Evolutionary conservation across 2,888 invertebrate species (phyloP).

Genomic region (Elmis aenea): DNA sequence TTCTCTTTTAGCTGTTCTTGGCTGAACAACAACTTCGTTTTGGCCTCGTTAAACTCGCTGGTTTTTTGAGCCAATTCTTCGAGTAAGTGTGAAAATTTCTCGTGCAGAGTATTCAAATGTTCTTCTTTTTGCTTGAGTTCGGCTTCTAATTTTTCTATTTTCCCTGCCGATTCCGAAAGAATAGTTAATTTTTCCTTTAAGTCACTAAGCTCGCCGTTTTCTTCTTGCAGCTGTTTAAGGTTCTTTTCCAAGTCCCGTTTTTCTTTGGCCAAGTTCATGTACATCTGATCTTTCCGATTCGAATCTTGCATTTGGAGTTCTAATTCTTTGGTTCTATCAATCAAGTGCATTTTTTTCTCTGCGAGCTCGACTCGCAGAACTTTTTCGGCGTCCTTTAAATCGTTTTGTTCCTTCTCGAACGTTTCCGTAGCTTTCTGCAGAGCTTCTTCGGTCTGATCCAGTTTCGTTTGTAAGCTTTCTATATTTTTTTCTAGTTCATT

Average conservation of each 20-base stretch:
- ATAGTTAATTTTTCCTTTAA: conserved; percentile 45
- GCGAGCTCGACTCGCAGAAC: conserved; percentile 53
- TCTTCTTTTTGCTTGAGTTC: conserved; percentile 42
- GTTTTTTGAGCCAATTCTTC: conserved; percentile 46
- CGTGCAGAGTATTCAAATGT: conserved; percentile 46
- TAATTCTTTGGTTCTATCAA: conserved; percentile 52
- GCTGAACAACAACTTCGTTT: conserved; percentile 22
- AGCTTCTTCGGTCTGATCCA: conserved; percentile 53
- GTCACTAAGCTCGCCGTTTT: conserved; percentile 46
- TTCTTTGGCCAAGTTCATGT: conserved; percentile 54
- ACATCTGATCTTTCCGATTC: conserved; percentile 54
- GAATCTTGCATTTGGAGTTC: conserved; percentile 54
- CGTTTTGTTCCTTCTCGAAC: conserved; percentile 52
- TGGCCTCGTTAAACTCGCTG: conserved; percentile 21
- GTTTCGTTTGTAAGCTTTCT: conserved; percentile 51
- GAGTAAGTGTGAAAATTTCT: conserved; percentile 48
- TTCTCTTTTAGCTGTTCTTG: conserved; percentile 25
- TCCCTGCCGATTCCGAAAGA: conserved; percentile 31
- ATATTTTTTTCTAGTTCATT: conserved; percentile 50
- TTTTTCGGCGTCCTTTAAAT: conserved; percentile 49
- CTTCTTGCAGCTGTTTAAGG: conserved; percentile 50
- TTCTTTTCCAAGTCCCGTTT: conserved; percentile 53
- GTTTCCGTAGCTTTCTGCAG: conserved; percentile 47
- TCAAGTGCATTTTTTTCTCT: conserved; percentile 53
- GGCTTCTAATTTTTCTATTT: conserved; percentile 31